Evolutionary conservation across 2,888 invertebrate species (phyloP), one percentile per base, ranked within the genome.

Genomic region (Neoscelio sp.): DNA sequence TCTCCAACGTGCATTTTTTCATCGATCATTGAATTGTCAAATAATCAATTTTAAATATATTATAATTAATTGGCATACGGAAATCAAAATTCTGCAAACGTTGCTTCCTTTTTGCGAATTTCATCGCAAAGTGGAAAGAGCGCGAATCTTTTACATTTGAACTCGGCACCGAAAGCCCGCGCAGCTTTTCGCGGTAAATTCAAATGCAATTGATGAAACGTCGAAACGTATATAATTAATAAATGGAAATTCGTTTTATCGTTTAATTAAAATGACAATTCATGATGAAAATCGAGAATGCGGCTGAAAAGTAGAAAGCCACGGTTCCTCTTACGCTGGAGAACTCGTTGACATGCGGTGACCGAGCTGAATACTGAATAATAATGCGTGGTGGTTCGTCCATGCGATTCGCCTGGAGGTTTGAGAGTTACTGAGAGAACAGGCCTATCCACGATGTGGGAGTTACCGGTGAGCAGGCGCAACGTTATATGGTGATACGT

Each of bases 351-450:
- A 73, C 71, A 62, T 68, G 60, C 56, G 48, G 67, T 71, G 67
- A 76, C 65, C 80, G 65, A 33, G 44, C 62, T 50, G 56, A 75
- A 56, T 56, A 65, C 70, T 70, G 80, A 80, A 76, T 77, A 65
- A 77, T 60, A 74, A 74, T 74, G 71, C 73, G 71, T 74, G 68
- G 65, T 50, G 50, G 56, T 67, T 62, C 65, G 70, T 52, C 50
- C 82, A 85, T 86, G 86, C 86, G 87, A 87, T 88, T 87, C 84
- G 87, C 81, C 84, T 84, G 88, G 83, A 86, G 88, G 87, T 88
- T 86, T 86, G 84, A 85, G 87, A 88, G 87, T 85, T 85, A 89
- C 90, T 90, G 89, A 87, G 86, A 84, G 83, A 82, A 79, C 80
- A 81, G 78, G 70, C 76, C 76, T 82, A 78, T 80, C 65, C 70